Evolutionary conservation across 2,888 invertebrate species (phyloP).

Genomic region (Sialis lutaria): DNA sequence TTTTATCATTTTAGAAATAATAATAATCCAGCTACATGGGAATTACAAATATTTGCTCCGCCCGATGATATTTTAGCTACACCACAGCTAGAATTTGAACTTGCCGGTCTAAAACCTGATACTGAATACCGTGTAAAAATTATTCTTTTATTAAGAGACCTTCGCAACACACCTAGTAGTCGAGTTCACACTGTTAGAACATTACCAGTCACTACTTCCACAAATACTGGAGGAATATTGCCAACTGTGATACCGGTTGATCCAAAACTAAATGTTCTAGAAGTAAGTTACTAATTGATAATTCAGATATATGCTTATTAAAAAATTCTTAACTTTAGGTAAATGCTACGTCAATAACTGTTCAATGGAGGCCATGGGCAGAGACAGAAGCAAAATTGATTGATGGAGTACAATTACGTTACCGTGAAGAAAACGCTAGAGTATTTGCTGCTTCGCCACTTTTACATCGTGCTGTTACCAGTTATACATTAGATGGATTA

Average conservation of each 20-base stretch:
- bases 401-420: constrained; percentile 76
- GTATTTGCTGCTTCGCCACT: constrained; percentile 72
- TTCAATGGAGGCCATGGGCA: constrained; percentile 68
- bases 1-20: constrained; percentile 26
- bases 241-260: constrained; percentile 49
- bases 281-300: constrained; percentile 24
- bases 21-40: constrained; percentile 57
- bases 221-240: constrained; percentile 24
- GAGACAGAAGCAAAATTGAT: constrained; percentile 68
- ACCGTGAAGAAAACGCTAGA: constrained; percentile 64
- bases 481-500: constrained; percentile 59
- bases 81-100: constrained; percentile 68
- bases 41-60: constrained; percentile 71
- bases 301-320: too few species aligned
- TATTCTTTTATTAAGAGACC: constrained; percentile 55
- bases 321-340: too few species aligned
- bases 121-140: constrained; percentile 73
- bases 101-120: constrained; percentile 57
- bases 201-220: constrained; percentile 26
- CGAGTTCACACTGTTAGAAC: constrained; percentile 60
- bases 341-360: constrained; percentile 59
- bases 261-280: constrained; percentile 51
- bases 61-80: constrained; percentile 74
- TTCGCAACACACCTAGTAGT: constrained; percentile 63
- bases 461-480: constrained; percentile 65